Percentiles rank a stretch among this genome's conserved stretches.
phyloP scores from a whole-genome alignment of 2,113 vertebrate species.

The Amazona vittata region DNA sequence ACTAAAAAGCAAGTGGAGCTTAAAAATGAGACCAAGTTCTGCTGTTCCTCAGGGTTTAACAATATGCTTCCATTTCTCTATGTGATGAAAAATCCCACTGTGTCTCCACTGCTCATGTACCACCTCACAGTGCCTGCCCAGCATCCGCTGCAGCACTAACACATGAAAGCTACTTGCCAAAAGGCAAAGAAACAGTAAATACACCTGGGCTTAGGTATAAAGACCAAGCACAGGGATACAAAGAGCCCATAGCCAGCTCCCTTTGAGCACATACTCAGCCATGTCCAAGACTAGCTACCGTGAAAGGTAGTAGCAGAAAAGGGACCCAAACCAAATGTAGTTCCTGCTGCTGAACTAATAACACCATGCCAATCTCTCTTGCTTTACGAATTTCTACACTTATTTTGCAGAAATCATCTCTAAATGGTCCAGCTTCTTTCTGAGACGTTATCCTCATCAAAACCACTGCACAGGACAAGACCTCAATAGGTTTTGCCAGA shows the following conservation, averaged over 20 bases:
- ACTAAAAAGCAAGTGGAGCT: not conserved
- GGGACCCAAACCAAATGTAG: not conserved
- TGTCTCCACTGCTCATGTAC: not conserved
- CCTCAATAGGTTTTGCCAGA: not conserved
- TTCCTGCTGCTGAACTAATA: not conserved
- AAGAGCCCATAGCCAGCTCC: not conserved
- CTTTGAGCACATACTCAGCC: not conserved
- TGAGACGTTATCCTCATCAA: not conserved
- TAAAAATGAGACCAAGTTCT: not conserved
- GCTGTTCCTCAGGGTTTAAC: not conserved
- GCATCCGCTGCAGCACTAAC: not conserved
- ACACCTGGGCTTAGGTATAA: rapidly evolving
- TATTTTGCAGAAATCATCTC: not conserved
- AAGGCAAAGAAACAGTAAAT: not conserved
- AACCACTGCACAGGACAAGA: not conserved
- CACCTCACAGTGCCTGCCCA: not conserved
- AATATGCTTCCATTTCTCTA: not conserved
- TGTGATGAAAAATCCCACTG: not conserved
- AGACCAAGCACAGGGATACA: rapidly evolving
- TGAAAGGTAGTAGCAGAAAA: not conserved
- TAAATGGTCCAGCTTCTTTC: not conserved
- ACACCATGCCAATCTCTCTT: rapidly evolving
- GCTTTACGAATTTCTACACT: not conserved
- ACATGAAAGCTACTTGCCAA: not conserved
- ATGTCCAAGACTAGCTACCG: not conserved